phyloP scores from a whole-genome alignment of 1,140 invertebrate genomes.

The Trissolcus basalis region DNA sequence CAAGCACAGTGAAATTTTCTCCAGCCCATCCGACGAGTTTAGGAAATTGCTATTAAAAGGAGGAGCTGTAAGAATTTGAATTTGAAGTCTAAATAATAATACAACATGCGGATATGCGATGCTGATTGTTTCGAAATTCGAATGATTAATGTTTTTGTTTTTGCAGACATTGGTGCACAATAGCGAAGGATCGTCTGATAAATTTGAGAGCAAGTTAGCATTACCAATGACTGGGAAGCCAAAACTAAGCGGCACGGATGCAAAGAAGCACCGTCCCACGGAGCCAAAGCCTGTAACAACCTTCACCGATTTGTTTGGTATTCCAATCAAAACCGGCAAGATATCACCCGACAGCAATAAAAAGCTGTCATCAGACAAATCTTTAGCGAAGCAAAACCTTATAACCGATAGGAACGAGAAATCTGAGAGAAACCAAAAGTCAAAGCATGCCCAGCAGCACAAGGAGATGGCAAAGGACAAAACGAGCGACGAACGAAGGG shows the following conservation, averaged over 20 bases:
- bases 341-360: constrained; percentile 78
- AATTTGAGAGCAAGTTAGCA: constrained; percentile 66
- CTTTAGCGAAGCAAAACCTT: constrained; percentile 62
- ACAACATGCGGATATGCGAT: no score
- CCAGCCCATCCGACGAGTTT: constrained; percentile 92
- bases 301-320: constrained; percentile 87
- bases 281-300: constrained; percentile 80
- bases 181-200: constrained; percentile 66
- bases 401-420: constrained; percentile 77
- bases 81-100: no score
- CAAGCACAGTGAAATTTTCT: constrained; percentile 87
- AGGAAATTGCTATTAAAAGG: constrained; percentile 89
- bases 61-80: constrained; percentile 82
- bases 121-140: no score
- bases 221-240: constrained; percentile 80
- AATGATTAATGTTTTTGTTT: constrained; percentile 12
- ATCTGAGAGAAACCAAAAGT: constrained; percentile 80
- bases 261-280: constrained; percentile 79
- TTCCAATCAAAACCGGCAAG: constrained; percentile 84
- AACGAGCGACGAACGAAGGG: constrained; percentile 78
- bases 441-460: constrained; percentile 77
- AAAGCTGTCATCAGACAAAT: constrained; percentile 75
- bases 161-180: constrained; percentile 63
- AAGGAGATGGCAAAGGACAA: constrained; percentile 78
- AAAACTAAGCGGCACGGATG: constrained; percentile 79